These are phyloP conservation scores for Micrasema minimum DNA, from an alignment of 1,140 invertebrate species.

Conservation along the genomic window DNA sequence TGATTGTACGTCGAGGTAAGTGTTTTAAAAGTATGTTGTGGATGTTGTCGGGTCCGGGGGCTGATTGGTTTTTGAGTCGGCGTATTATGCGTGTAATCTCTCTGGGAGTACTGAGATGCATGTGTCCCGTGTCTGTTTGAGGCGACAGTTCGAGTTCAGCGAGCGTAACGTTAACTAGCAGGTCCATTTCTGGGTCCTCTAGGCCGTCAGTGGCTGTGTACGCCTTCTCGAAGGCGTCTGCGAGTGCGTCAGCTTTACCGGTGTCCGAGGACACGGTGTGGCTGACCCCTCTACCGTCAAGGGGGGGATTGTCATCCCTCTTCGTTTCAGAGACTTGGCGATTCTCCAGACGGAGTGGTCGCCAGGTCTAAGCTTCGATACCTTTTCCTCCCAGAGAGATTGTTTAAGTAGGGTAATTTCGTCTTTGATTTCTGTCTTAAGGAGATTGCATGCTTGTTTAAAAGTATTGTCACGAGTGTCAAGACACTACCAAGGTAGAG, in stretches of 20 bases:
- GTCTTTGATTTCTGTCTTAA: neutral
- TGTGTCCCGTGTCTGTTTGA: neutral
- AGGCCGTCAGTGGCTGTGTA: neutral
- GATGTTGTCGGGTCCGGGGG: neutral
- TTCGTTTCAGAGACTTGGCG: neutral
- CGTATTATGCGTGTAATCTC: neutral
- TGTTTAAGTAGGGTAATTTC: neutral
- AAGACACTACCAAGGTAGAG: too few species aligned
- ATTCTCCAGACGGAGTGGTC: neutral
- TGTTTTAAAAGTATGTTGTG: neutral
- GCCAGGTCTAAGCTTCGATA: neutral
- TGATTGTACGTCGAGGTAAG: too few species aligned
- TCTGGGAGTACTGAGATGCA: neutral
- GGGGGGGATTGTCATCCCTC: too few species aligned
- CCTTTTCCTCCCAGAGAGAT: neutral
- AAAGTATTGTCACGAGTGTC: too few species aligned
- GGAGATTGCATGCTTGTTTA: too few species aligned
- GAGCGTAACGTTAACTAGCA: neutral
- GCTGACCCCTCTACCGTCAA: too few species aligned
- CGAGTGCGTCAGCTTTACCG: neutral
- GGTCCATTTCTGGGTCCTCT: neutral
- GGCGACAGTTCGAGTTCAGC: neutral
- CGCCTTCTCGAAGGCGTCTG: neutral
- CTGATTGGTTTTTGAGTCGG: neutral
- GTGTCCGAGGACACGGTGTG: neutral